Evolutionary conservation across 2,113 vertebrate genomes (phyloP).

Genomic region (Capreolus pygargus): DNA sequence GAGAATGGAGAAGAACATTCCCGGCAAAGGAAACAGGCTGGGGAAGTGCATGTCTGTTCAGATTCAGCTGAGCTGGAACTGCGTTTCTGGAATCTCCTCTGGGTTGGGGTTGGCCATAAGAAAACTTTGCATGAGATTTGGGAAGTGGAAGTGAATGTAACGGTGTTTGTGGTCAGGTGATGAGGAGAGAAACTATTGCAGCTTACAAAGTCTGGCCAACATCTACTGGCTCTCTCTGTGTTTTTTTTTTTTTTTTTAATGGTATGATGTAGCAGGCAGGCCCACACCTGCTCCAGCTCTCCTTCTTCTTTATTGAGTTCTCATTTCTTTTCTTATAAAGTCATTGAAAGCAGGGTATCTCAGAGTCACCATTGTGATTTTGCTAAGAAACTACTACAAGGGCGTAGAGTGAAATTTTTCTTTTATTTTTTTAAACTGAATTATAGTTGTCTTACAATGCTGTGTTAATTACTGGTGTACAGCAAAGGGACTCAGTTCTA

Average conservation of each 20-base stretch:
- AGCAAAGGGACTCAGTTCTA: neutral
- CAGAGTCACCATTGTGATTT: neutral
- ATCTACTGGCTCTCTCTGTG: neutral
- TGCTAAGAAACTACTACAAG: neutral
- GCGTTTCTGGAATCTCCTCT: neutral
- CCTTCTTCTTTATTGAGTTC: neutral
- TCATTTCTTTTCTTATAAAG: neutral
- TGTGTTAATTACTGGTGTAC: neutral
- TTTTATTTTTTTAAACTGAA: neutral
- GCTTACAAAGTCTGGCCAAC: rapidly evolving
- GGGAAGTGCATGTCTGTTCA: neutral
- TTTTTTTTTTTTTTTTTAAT: neutral
- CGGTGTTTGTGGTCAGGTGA: too few relatives aligned
- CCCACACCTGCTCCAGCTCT: neutral
- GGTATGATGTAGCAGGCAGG: neutral
- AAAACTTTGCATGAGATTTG: neutral
- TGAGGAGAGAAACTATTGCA: too few relatives aligned
- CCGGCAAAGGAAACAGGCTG: neutral
- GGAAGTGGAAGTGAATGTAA: neutral
- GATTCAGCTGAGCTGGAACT: neutral
- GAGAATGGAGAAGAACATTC: neutral
- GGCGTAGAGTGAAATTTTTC: neutral
- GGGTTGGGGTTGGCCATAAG: neutral
- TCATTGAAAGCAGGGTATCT: neutral
- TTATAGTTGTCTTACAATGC: neutral